Base-by-base conservation (phyloP, 2,113 vertebrate species). In the Myrmophylax atrothorax region DNA sequence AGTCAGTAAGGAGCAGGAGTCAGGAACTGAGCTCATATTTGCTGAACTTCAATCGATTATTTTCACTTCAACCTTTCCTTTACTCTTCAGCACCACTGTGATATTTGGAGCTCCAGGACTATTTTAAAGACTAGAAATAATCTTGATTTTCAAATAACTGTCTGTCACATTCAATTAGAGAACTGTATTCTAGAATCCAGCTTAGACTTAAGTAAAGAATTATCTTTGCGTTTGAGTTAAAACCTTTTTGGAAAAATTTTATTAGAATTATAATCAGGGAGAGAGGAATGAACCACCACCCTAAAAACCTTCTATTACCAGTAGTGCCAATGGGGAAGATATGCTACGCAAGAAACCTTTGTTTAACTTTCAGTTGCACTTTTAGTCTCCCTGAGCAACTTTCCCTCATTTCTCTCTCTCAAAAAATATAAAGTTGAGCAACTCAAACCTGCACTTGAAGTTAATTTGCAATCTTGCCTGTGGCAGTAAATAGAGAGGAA, bases 31-130 rank as follows among this genome's bases (percentile, higher is more conserved):
- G 38, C 8, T 84, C 28, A 2, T 37, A 60, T 46, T 47, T 83
- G 17, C n/a, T 80, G 42, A 88, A 66, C 37, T 88, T 76, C 33
- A 49, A 70, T 26, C 33, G 33, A 38, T 42, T 77, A 7, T 28
- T 86, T 90, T 68, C 42, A 50, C 42, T 28, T 17, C 52, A 87
- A 31, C 16, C 18, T 70, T 56, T 47, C 47, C 28, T 70, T 77
- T 69, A n/a, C 40, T 86, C 52, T 70, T 70, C 38, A 67, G 42
- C 12, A 68, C 15, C 35, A 42, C 53, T 31, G 28, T 46, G 22
- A 44, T 80, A 87, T 86, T 62, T 86, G 63, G 79, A 90, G 75
- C 25, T 88, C 23, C 72, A 70, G 42, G 33, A 64, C 24, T 62
- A 37, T 31, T 64, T 79, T 55, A 42, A 92, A 66, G 44, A 60